These are phyloP conservation scores for Chesias legatella DNA, from an alignment of 2,888 invertebrate species.

Conservation along the genomic window DNA sequence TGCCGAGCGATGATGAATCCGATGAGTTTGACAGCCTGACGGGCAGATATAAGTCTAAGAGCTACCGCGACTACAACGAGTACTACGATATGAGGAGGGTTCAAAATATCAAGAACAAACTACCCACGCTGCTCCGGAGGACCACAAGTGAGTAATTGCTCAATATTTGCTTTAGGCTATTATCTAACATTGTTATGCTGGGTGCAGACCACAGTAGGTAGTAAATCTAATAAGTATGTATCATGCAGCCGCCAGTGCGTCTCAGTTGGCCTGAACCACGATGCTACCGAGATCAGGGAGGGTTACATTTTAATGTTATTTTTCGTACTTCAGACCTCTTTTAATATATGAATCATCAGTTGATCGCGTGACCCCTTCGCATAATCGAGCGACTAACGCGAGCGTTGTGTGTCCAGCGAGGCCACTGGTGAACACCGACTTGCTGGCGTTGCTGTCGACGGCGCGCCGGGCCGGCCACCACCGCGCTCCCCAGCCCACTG, in stretches of 20 bases:
- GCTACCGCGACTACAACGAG: constrained; percentile 46
- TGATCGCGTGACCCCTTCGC: too few species aligned
- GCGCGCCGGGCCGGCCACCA: constrained; percentile 8
- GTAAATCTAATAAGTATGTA: too few species aligned
- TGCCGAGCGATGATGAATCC: constrained; percentile 6
- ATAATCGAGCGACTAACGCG: constrained; percentile 38
- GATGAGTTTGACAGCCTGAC: constrained; percentile 7
- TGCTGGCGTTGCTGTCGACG: constrained; percentile 10
- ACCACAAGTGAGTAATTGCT: constrained; percentile 46
- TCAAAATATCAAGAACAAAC: constrained; percentile 48
- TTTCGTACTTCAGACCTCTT: too few species aligned
- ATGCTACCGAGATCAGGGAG: too few species aligned
- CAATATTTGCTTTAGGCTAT: background rate
- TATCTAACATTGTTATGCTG: too few species aligned
- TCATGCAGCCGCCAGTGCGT: too few species aligned
- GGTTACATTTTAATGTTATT: too few species aligned
- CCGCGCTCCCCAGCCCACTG: constrained; percentile 20
- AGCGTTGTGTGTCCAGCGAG: constrained; percentile 60
- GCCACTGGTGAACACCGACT: constrained; percentile 16
- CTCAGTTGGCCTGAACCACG: too few species aligned
- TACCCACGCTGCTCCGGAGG: constrained; percentile 44
- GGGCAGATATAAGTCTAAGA: constrained; percentile 22
- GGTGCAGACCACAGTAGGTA: too few species aligned
- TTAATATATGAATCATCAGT: too few species aligned
- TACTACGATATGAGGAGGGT: constrained; percentile 62